A percentile compares a stretch with the other conserved stretches of the same genome.
Conservation (phyloP, 1,140 invertebrate species). For the Halyomorpha halys region DNA sequence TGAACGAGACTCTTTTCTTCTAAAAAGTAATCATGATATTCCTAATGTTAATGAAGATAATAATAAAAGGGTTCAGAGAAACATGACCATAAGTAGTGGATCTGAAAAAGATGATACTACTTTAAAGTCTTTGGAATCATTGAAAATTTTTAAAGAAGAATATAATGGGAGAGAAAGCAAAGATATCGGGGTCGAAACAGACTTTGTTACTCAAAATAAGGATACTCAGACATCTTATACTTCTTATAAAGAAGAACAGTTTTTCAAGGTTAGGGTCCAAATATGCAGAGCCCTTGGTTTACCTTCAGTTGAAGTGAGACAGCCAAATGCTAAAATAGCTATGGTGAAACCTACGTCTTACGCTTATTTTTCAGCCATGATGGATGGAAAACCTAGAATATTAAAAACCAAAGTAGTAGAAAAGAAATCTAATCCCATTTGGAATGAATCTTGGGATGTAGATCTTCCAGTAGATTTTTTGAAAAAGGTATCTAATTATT, state of each 20-base stretch:
- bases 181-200: constrained; percentile 1
- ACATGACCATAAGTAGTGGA: background rate
- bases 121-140: constrained; percentile 4
- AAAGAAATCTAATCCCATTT: constrained; percentile 16
- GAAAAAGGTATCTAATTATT: constrained; percentile 10
- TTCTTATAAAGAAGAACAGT: background rate
- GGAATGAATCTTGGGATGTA: constrained; percentile 18
- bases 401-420: background rate
- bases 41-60: too few species aligned
- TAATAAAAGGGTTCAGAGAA: too few species aligned
- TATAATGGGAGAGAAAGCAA: background rate
- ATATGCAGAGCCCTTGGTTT: background rate
- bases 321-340: background rate
- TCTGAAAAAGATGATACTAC: background rate
- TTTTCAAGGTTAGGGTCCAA: background rate
- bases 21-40: too few species aligned
- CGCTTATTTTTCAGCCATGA: background rate
- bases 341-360: constrained; percentile 7
- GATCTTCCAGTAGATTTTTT: constrained; percentile 6
- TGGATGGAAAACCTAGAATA: background rate
- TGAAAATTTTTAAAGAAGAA: background rate
- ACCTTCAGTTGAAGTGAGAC: constrained; percentile 3
- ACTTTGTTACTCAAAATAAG: background rate
- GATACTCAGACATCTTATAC: background rate
- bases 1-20: background rate